phyloP scores from a whole-genome alignment of 2,888 invertebrate species.

The Acanthosepion pharaonis region DNA sequence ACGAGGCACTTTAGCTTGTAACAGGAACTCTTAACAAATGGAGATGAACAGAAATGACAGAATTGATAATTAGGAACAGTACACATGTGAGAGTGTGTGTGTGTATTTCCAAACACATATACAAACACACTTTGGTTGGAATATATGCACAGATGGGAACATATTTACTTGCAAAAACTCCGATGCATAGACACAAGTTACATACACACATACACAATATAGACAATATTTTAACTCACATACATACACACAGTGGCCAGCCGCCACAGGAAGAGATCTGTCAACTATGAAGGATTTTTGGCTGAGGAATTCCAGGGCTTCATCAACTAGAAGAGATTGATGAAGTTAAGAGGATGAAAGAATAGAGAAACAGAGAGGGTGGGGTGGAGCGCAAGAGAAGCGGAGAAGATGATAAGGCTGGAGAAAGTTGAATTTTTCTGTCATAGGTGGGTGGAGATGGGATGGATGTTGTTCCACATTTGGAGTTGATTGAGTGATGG shows the following conservation, averaged over 20 bases:
- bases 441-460: background rate
- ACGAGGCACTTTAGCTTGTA: background rate
- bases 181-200: conserved; percentile 24
- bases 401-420: background rate
- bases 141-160: background rate
- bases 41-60: conserved; percentile 33
- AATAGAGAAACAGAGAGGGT: background rate
- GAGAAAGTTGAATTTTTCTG: background rate
- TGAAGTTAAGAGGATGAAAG: background rate
- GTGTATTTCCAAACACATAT: background rate
- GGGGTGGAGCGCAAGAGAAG: background rate
- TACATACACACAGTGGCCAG: background rate
- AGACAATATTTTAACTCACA: background rate
- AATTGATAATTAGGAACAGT: conserved; percentile 6
- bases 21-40: conserved; percentile 22
- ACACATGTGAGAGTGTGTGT: background rate
- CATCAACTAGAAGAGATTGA: conserved; percentile 11
- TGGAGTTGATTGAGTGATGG: background rate
- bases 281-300: conserved; percentile 25
- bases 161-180: background rate
- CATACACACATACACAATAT: conserved; percentile 37
- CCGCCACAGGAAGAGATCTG: background rate
- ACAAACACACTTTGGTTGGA: background rate
- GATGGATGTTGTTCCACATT: background rate
- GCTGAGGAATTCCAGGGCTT: conserved; percentile 35